Evolutionary conservation across 2,888 invertebrate species (phyloP), one percentile per base, ranked within the genome.

Genomic region (Drosophila mulleri): DNA sequence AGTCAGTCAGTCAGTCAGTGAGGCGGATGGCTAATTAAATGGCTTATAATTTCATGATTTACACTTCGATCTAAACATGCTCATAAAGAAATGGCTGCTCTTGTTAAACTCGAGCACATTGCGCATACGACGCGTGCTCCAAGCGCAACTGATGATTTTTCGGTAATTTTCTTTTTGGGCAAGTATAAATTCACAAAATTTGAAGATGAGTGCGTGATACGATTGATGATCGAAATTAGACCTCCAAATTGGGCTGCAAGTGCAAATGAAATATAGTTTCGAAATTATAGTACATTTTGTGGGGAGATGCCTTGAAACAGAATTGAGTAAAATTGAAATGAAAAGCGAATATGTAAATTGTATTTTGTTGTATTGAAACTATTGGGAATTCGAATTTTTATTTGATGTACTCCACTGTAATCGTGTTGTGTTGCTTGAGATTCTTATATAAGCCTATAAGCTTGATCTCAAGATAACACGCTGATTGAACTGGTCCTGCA

Each of bases 1-100:
- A 18, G 59, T 58, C 65, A 18, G 14, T 50, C 37, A 14, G 61
- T 1, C 39, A 7, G 62, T 42, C 52, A 16, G 61, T 1, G 45
- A 7, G 62, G 35, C 52, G 65, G 64, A 29, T 37, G 72, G 75
- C 88, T 88, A 88, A 84, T 84, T 88, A 84, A 84, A 88, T 84
- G 81, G 83, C 83, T 86, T 84, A 78, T 84, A 83, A 80, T 85
- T 84, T 80, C 75, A 85, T 88, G 84, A 88, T 86, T 88, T 88
- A 84, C 88, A 88, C 86, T 82, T 85, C 75, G 77, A 39, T 64
- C 71, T 62, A 69, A 73, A 70, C 67, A 72, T 74, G 76, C 71
- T 72, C 84, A 76, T 78, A 82, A 87, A 75, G 71, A 75, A 67
- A 56, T 23, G 52, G 20, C 50, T 44, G 60, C 37, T 29, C 18